Percentiles rank a stretch among this genome's conserved stretches.
Conservation (phyloP, 1,140 invertebrate genomes). For the Hirudo medicinalis region DNA sequence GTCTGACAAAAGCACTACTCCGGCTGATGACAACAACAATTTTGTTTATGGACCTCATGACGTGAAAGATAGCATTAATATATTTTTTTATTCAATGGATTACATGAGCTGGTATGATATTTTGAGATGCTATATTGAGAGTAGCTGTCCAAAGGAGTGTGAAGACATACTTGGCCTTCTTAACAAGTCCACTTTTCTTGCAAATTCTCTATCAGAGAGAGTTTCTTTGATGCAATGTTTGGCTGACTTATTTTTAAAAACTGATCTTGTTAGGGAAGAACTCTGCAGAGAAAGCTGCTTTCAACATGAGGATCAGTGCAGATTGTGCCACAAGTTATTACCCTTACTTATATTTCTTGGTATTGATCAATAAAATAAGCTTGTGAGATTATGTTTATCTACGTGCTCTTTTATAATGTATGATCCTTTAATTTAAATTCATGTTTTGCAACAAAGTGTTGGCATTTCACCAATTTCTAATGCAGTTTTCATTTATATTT, state of each 20-base stretch:
- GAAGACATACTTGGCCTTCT: conserved; percentile 43
- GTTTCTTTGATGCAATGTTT: conserved; percentile 76
- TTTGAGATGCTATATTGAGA: conserved; percentile 62
- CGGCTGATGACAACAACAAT: conserved; percentile 87
- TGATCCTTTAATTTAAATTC: neutral
- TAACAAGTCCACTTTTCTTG: conserved; percentile 56
- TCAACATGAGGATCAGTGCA: conserved; percentile 86
- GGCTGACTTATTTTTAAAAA: conserved; percentile 83
- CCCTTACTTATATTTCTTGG: neutral
- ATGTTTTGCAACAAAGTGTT: neutral
- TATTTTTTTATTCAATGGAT: conserved; percentile 78
- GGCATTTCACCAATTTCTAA: neutral
- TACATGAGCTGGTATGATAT: conserved; percentile 86
- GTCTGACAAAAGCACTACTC: conserved; percentile 73
- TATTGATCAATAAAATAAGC: too few species aligned
- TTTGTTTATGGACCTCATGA: conserved; percentile 88
- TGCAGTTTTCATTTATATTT: neutral
- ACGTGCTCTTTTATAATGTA: neutral
- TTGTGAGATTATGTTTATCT: neutral
- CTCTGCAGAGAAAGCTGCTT: conserved; percentile 77
- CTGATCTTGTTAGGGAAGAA: conserved; percentile 79
- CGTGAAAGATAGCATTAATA: conserved; percentile 89
- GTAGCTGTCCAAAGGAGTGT: conserved; percentile 47
- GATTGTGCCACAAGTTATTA: conserved; percentile 64
- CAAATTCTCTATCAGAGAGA: conserved; percentile 64